Evolutionary conservation across 2,888 invertebrate species (phyloP), one percentile per base, ranked within the genome.

Genomic region (Lycia hirtaria): DNA sequence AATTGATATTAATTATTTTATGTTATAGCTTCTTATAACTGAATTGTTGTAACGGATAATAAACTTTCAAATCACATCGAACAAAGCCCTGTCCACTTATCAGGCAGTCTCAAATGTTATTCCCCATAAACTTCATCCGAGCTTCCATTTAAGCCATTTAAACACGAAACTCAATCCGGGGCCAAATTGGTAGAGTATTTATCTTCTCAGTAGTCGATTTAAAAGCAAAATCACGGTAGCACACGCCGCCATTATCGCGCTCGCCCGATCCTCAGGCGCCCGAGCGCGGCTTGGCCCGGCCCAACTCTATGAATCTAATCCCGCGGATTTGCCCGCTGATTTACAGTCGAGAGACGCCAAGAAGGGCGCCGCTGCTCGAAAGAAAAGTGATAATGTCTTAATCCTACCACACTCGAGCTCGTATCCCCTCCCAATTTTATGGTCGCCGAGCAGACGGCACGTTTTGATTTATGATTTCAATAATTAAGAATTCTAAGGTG

Each of bases 381-480:
- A 93, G 93, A 93, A 94, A 93, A 94, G 93, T 93, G 93, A 93
- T 94, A 93, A 94, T 93, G 93, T 93, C 93, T 93, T 93, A 93
- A 93, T 93, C 93, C 93, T 87, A 89, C 87, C 93, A 92, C 92
- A 92, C 92, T 91, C 80, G 86, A 88, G 83, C 80, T 78, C 75
- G 73, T 67, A 57, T 69, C 54, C 72, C 75, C 86, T 81, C 80
- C 76, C 80, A 85, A 88, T 90, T 91, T 91, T 88, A 90, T 88
- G 88, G 90, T 88, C 88, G 85, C 85, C 84, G 85, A 88, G 78
- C 88, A 89, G 88, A 88, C 86, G 90, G 90, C 85, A 86, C 87
- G 85, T 87, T 89, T 87, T 92, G 92, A 92, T 92, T 92, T 92
- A 92, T 87, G 92, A 91, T 92, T 92, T 90, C 91, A 92, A 92